Conservation (phyloP, 2,113 vertebrate species). For the Leiothrix lutea region DNA sequence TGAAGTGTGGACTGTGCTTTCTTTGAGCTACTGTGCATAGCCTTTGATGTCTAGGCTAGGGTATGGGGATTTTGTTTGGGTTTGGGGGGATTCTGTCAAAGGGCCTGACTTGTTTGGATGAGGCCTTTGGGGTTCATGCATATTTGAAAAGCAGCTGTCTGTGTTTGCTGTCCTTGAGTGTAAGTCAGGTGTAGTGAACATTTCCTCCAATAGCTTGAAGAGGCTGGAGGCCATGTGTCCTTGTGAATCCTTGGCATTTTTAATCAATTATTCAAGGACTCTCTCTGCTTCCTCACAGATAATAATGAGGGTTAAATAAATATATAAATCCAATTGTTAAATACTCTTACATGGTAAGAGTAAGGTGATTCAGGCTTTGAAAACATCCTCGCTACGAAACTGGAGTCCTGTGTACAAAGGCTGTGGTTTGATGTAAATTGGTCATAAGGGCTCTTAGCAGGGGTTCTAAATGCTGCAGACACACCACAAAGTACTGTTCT, state of each 20-base stretch:
- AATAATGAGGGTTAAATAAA: not conserved
- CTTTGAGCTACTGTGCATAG: not conserved
- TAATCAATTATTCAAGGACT: not conserved
- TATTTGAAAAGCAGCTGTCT: not conserved
- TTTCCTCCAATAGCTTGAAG: not conserved
- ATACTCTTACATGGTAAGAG: not conserved
- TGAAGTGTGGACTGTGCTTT: not conserved
- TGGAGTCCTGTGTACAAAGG: not conserved
- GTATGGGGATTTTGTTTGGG: not conserved
- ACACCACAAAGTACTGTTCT: not conserved
- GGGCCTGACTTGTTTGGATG: not conserved
- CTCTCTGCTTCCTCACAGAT: not conserved
- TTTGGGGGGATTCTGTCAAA: not conserved
- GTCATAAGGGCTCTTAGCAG: not conserved
- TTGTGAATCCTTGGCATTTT: not conserved
- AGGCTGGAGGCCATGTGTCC: not conserved
- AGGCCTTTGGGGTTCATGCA: not conserved
- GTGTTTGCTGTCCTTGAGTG: not conserved
- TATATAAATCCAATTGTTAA: not conserved
- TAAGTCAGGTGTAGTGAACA: not conserved
- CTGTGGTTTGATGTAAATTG: not conserved
- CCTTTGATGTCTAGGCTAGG: not conserved
- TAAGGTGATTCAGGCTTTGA: not conserved
- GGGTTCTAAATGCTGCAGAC: not conserved
- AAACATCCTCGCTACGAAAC: not conserved